These are phyloP conservation scores for Carabus problematicus DNA, from an alignment of 2,888 invertebrate genomes.

Conservation along the genomic window DNA sequence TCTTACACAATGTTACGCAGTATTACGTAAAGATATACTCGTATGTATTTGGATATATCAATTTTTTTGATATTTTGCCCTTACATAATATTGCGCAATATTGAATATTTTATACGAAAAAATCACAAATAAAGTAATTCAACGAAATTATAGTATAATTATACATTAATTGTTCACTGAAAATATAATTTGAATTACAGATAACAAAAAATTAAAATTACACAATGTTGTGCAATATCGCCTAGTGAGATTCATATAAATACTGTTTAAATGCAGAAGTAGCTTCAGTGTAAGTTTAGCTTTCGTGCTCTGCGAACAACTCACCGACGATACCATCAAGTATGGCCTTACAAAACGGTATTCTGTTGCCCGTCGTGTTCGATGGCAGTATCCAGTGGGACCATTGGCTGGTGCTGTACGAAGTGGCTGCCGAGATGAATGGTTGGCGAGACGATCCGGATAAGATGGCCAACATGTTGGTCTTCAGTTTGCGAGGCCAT, in stretches of 20 bases:
- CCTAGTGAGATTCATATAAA: neutral
- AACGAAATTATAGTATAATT: no score
- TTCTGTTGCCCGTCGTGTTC: constrained; percentile 30
- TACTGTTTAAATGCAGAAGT: neutral
- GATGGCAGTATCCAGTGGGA: constrained; percentile 30
- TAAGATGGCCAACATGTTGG: constrained; percentile 28
- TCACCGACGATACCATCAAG: no score
- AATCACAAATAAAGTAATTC: no score
- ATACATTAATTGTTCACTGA: no score
- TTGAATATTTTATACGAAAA: no score
- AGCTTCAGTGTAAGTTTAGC: constrained; percentile 25
- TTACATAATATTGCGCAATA: no score
- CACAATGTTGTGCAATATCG: constrained; percentile 17
- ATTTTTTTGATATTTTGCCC: no score
- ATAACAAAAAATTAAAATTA: no score
- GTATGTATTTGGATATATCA: no score
- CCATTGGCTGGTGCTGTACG: constrained; percentile 29
- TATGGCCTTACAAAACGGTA: constrained; percentile 17
- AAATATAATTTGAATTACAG: no score
- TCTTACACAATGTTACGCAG: constrained; percentile 3
- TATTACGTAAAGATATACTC: constrained; percentile 11
- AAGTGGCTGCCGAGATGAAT: constrained; percentile 32
- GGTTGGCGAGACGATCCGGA: constrained; percentile 15
- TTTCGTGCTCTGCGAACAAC: constrained; percentile 10
- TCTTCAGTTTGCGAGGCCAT: constrained; percentile 31